Base-by-base conservation (phyloP, 2,888 invertebrate genomes). In the Drosophila melanocephala region DNA sequence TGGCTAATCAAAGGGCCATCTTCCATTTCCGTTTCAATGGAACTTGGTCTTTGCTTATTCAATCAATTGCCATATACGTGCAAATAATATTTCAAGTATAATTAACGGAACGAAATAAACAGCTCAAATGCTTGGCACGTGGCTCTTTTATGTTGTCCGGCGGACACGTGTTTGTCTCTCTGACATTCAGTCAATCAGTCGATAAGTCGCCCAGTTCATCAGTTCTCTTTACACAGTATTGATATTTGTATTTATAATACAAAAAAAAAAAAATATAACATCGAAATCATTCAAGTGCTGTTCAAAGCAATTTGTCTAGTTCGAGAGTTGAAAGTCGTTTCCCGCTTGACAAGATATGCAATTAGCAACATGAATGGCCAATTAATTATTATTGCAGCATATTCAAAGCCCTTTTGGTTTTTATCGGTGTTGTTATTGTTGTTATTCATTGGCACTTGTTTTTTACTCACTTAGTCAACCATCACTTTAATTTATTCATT, bases 291-390 rank as follows among this genome's bases (percentile, higher is more conserved):
- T 84, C 83, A 81, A 81, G 71, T 53, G 58, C n/a, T 50, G 47
- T 26, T 61, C 47, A 59, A 64, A 64, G 84, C 61, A 71, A 86
- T 78, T 72, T 56, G 72, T 12, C 14, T 63, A 58, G 56, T 30
- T 53, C 35, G 26, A 60, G 35, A 61, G 44, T 51, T 51, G 30
- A 37, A 68, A 74, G 44, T 57, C 59, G 59, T 62, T 60, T 64
- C 63, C 42, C 32, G 74, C 70, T 75, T 50, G 39, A 28, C 66
- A 70, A 60, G 58, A 76, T 73, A 67, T 77, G 88, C 86, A 86
- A 86, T 86, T 86, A 87, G 78, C 70, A 78, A 66, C 61, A 69
- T 85, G 70, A 88, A 85, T 90, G 56, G 72, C 72, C 86, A 85
- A 88, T 86, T 88, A 79, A 77, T 72, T 65, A 78, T 68, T 61